Evolutionary conservation across 2,113 vertebrate species (phyloP), one percentile per base, ranked within the genome.

Genomic region (Hymenochirus boettgeri): DNA sequence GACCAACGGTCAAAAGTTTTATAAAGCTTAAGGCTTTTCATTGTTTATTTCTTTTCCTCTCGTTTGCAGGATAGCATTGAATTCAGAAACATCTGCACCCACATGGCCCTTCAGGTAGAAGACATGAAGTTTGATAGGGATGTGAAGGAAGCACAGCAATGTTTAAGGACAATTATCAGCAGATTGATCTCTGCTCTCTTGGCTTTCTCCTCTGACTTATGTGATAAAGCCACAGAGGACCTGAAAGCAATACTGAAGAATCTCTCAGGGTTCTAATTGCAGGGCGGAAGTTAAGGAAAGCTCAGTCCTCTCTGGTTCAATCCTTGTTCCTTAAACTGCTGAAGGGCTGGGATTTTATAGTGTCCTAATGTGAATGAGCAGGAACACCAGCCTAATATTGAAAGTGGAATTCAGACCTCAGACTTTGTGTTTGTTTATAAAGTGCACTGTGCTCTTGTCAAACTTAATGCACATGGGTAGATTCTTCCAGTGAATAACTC

Each of bases 41-140:
- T n/a, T n/a, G n/a, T n/a, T n/a, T n/a, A n/a, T n/a, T n/a, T 8
- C 39, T 33, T 80, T 71, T 73, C 23, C 8, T 70, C 57, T 62
- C 62, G 1, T 4, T 76, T 82, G 70, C 57, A 86, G 77, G 71
- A 77, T 2, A 84, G 78, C 54, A 66, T 53, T 72, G 77, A 83
- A 9, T 79, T 86, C 66, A 77, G 79, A 66, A 85, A 87, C 56
- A 77, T 80, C 75, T 83, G 79, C 57, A 81, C 71, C 52, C 75
- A 53, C 19, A 69, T 13, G 56, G 71, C 75, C 72, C 73, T 81
- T 61, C 75, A 80, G 37, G 74, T 51, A 3, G 70, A 85, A 33
- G 72, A 60, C 58, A 72, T 78, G 46, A 62, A 70, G 15, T 72
- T 82, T 72, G 75, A 85, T 58, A 81, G 74, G 71, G 75, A 79